phyloP scores from a whole-genome alignment of 1,140 invertebrate species.

The Drosophila biarmipes region DNA sequence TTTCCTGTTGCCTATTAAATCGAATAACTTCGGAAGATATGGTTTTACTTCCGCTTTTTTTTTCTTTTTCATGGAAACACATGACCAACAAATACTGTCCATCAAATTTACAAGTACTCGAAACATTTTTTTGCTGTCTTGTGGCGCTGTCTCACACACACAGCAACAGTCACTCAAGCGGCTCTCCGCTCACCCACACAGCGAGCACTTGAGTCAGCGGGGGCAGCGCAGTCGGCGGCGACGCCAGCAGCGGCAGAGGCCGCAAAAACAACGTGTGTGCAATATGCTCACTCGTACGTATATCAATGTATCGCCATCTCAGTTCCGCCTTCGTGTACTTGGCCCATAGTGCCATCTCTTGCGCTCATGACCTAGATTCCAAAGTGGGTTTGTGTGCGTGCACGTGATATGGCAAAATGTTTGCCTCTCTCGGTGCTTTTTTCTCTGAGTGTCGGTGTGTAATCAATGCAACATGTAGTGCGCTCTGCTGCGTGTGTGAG shows the following conservation, averaged over 20 bases:
- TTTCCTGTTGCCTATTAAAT: neutral
- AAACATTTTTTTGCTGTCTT: conserved; percentile 19
- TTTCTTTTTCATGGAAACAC: neutral
- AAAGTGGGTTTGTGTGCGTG: conserved; percentile 58
- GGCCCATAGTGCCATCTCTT: conserved; percentile 82
- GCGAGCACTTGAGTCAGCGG: conserved; percentile 49
- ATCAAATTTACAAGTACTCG: conserved; percentile 18
- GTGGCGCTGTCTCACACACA: conserved; percentile 18
- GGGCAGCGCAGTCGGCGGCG: conserved; percentile 28
- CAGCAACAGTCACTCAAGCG: neutral
- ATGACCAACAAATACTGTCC: conserved; percentile 10
- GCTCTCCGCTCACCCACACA: conserved; percentile 21
- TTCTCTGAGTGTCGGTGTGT: conserved; percentile 47
- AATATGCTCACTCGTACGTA: conserved; percentile 49
- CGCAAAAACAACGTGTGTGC: conserved; percentile 49
- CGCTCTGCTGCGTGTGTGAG: conserved; percentile 40
- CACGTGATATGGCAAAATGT: conserved; percentile 79
- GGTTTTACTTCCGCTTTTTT: conserved; percentile 20
- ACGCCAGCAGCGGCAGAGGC: conserved; percentile 23
- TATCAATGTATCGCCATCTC: conserved; percentile 77
- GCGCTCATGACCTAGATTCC: conserved; percentile 84
- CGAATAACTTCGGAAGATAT: neutral
- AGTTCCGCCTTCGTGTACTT: conserved; percentile 80
- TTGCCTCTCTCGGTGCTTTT: conserved; percentile 21
- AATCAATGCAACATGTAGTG: conserved; percentile 84